These are phyloP conservation scores for Eupithecia tripunctaria DNA, from an alignment of 2,888 invertebrate species.

Conservation along the genomic window DNA sequence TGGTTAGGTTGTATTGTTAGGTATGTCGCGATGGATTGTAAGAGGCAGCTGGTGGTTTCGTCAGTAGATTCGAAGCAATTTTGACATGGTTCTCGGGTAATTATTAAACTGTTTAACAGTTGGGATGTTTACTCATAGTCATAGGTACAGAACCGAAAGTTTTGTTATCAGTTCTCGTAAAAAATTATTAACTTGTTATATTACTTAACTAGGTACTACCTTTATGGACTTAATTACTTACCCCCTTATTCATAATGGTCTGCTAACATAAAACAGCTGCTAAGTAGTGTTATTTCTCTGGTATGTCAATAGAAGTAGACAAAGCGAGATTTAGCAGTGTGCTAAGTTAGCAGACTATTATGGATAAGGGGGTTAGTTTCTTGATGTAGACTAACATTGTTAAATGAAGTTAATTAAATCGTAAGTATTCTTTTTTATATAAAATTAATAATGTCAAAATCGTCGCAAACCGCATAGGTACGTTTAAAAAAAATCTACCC, in stretches of 20 bases:
- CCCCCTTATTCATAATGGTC: no score
- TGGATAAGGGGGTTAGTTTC: no score
- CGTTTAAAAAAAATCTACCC: neutral
- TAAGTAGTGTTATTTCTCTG: no score
- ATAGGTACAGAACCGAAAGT: neutral
- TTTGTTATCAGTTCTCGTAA: neutral
- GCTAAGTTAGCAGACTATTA: no score
- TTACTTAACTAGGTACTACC: neutral
- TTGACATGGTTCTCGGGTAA: conserved; percentile 27
- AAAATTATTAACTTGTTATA: neutral
- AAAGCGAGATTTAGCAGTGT: no score
- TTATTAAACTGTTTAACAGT: neutral
- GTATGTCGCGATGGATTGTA: conserved; percentile 29
- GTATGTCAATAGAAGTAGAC: no score
- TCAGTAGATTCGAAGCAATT: conserved; percentile 39
- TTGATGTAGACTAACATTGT: neutral
- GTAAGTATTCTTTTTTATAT: neutral
- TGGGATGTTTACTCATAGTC: neutral
- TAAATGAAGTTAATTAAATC: neutral
- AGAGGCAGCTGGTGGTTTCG: conserved; percentile 44
- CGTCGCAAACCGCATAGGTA: neutral
- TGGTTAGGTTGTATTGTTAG: conserved; percentile 20
- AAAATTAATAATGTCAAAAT: neutral
- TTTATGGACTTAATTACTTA: neutral
- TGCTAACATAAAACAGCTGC: no score